phyloP scores from a whole-genome alignment of 2,888 invertebrate species.

The Polydrusus tereticollis region DNA sequence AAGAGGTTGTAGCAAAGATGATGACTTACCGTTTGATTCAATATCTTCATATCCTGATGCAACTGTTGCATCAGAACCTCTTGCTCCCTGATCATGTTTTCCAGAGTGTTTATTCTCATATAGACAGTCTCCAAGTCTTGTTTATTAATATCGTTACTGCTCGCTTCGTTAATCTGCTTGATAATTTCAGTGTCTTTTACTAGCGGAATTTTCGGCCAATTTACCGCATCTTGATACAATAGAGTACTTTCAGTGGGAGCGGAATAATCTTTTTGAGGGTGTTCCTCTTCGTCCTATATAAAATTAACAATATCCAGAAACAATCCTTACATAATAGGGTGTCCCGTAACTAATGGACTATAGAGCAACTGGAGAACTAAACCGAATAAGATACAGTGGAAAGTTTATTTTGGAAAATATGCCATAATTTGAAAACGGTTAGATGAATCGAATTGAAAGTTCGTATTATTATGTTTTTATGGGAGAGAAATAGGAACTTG shows the following conservation, averaged over 20 bases:
- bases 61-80: constrained; percentile 61
- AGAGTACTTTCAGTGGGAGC: constrained; percentile 38
- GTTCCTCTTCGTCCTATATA: constrained; percentile 47
- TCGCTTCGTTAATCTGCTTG: constrained; percentile 52
- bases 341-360: too few species aligned
- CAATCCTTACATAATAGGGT: too few species aligned
- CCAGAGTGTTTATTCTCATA: constrained; percentile 60
- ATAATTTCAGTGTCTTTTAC: constrained; percentile 55
- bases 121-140: constrained; percentile 60
- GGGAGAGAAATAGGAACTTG: too few species aligned
- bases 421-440: too few species aligned
- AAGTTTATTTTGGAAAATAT: too few species aligned
- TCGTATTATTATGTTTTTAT: too few species aligned
- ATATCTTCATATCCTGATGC: constrained; percentile 59
- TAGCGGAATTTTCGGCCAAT: constrained; percentile 58
- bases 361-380: too few species aligned
- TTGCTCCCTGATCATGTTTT: constrained; percentile 62
- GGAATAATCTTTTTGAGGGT: constrained; percentile 53
- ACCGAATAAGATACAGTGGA: too few species aligned
- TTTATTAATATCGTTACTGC: constrained; percentile 51
- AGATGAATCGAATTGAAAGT: too few species aligned
- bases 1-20: too few species aligned
- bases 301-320: background rate
- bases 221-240: constrained; percentile 46
- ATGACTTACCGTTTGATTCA: constrained; percentile 44